Conservation (phyloP, 2,113 vertebrate species). For the Aviceda subcristata region DNA sequence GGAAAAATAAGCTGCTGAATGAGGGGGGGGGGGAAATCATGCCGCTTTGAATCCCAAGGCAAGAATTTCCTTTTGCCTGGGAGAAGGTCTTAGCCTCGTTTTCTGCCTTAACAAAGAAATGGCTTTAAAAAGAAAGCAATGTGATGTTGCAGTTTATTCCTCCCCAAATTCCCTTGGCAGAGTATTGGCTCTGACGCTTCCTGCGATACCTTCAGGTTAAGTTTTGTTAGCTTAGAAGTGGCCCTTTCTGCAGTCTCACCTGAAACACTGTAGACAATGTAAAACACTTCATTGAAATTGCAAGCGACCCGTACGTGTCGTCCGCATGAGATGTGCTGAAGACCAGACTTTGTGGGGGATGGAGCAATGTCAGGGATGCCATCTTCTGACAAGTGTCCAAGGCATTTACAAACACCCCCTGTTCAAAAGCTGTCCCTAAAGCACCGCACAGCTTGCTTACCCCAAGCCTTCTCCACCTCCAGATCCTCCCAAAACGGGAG, state of each 20-base stretch:
- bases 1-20: neutral
- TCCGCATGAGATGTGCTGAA: neutral
- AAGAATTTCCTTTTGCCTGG: neutral
- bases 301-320: accelerated
- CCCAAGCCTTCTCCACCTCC: neutral
- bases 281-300: neutral
- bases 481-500: neutral
- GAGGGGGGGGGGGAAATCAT: neutral
- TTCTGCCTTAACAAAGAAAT: neutral
- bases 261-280: neutral
- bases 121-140: neutral
- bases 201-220: neutral
- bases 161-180: neutral
- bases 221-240: neutral
- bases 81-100: neutral
- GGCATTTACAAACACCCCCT: neutral
- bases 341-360: neutral
- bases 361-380: neutral
- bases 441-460: neutral
- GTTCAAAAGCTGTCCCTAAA: neutral
- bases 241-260: neutral
- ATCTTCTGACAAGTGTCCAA: neutral
- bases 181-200: neutral
- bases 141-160: neutral
- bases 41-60: neutral